Base-by-base conservation (phyloP, 2,888 invertebrate genomes). In the Fragum sueziense region DNA sequence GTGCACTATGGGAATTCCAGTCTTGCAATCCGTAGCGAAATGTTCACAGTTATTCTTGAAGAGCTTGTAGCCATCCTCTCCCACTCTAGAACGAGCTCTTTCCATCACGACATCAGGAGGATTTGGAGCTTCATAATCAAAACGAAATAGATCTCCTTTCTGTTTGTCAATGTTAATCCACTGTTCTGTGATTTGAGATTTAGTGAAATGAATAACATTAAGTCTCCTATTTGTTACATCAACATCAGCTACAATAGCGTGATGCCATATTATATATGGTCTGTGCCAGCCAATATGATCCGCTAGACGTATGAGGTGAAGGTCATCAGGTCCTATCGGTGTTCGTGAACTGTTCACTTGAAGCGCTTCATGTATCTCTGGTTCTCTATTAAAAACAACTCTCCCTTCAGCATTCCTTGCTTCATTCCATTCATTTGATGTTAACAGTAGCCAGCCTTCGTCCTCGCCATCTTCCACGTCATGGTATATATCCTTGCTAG, bases 251-350 rank as follows among this genome's bases (percentile, higher is more conserved):
- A 76, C 61, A 33, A 76, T 76, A 22, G 72, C 76, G 59, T 76
- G 72, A 34, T 76, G 76, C 76, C 76, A 76, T 9, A 67, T 68
- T 4, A 68, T 31, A 57, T 68, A 68, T 1, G 37, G 33, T 59
- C 72, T 14, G 20, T 59, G 76, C 76, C 76, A 76, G 1, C 67
- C 59, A 31, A 76, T 57, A 33, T 76, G 76, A 31, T 76, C 76
- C 11, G 67, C 76, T 0, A 25, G 37, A 33, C 57, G 20, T 17
- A 76, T 25, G 17, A 41, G 20, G 17, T 34, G 7, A 7, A 67
- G 33, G 22, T 73, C 52, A 9, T 4, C 3, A 25, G 0, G 57
- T 6, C 33, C 33, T 17, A 74, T 57, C 33, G 67, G 41, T 17
- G 74, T 74, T 9, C 68, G 54, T 9, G 74, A 33, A 68, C 74